Evolutionary conservation across 2,888 invertebrate genomes (phyloP).

Genomic region (Rhingia rostrata): DNA sequence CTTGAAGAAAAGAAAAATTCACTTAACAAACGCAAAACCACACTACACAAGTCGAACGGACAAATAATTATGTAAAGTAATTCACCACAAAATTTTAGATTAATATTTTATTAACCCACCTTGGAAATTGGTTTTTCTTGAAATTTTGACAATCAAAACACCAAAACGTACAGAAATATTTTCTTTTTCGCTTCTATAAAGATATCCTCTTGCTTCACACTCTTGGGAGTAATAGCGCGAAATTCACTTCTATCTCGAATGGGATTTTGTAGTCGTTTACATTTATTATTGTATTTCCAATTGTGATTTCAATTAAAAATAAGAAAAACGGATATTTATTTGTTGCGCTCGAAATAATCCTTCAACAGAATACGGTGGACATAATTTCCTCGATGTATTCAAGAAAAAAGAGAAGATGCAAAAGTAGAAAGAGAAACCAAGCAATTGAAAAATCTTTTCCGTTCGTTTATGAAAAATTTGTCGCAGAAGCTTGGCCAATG

Average conservation of each 20-base stretch:
- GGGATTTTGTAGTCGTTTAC: conserved; percentile 40
- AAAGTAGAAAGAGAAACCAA: conserved; percentile 68
- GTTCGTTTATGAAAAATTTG: conserved; percentile 76
- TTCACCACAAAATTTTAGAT: conserved; percentile 14
- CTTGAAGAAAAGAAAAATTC: conserved; percentile 18
- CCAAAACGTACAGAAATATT: conserved; percentile 46
- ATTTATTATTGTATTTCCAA: conserved; percentile 48
- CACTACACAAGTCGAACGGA: background rate
- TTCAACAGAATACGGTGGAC: conserved; percentile 7
- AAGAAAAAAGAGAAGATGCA: conserved; percentile 76
- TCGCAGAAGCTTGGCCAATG: conserved; percentile 76
- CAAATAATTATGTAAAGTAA: conserved; percentile 43
- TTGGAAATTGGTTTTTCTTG: conserved; percentile 46
- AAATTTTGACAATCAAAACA: conserved; percentile 71
- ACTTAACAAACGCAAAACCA: background rate
- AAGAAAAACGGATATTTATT: background rate
- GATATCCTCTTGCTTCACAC: conserved; percentile 19
- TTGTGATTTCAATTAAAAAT: conserved; percentile 9
- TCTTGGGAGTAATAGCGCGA: conserved; percentile 49
- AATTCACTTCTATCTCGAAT: conserved; percentile 51
- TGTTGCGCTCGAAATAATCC: conserved; percentile 51
- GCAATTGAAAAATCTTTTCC: conserved; percentile 70
- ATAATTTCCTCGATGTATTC: conserved; percentile 74
- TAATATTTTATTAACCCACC: conserved; percentile 45
- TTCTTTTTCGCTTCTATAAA: conserved; percentile 12